Base-by-base conservation (phyloP, 2,113 vertebrate genomes). In the Scytalopus superciliaris region DNA sequence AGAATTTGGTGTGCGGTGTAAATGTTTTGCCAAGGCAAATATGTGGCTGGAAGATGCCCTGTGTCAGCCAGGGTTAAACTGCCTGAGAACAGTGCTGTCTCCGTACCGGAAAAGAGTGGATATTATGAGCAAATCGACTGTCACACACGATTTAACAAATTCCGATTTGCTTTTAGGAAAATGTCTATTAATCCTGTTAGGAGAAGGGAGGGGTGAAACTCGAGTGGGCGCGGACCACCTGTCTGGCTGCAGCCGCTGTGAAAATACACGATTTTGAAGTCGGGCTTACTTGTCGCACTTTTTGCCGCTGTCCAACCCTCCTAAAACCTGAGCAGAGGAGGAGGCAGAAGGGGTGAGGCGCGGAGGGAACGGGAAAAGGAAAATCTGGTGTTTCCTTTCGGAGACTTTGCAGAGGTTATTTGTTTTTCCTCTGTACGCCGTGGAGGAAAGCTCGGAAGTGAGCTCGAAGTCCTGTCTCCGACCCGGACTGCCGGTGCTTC, bases 101-200 rank as follows among this genome's bases (percentile, higher is more conserved):
- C 50, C 3, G 9, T 27, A 14, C 40, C 9, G n/a, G 56, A 33
- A 67, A 75, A 84, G 86, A 66, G 67, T 69, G 93, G 70, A 52
- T 95, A 77, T 87, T 91, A 91, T 87, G 89, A 92, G 75, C 91
- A 97, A 96, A 97, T 92, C 30, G 78, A 91, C 91, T 87, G 95
- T 90, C 96, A 96, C 92, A 93, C 76, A 60, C 15, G 23, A 90
- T 97, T 86, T 97, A 89, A 80, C 91, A 96, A 95, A 96, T 96
- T 97, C 80, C 85, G 68, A 59, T 96, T 91, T 89, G 75, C 74
- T 87, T 95, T 95, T 95, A 83, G 84, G 93, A 89, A 97, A 95
- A 95, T 92, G 80, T 60, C 84, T 91, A 89, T 94, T 97, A 96
- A 97, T 96, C 70, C 90, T 93, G 14, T 93, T 91, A 87, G 15